Base-by-base conservation (phyloP, 2,113 vertebrate genomes). In the Peromyscus californicus region DNA sequence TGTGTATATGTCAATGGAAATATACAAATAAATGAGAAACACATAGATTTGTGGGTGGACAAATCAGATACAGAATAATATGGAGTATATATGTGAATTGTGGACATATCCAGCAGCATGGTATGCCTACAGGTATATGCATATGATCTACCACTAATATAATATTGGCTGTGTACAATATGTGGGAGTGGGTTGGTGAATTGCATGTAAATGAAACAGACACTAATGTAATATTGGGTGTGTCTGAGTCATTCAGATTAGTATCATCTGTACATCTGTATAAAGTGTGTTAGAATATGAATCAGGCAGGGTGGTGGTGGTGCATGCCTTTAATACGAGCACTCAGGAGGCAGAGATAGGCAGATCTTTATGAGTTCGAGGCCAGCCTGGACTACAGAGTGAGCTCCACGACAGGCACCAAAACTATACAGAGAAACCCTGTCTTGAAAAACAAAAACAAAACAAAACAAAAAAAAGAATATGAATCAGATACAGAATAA, bases 11-110 rank as follows among this genome's bases (percentile, higher is more conserved):
- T 51, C 51, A 74, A 2, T 84, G 70, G 33, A 65, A 80, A 51
- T 95, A 78, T 87, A 54, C 57, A 26, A 93, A 31, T 89, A 72
- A 39, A 59, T 94, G 69, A 93, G 12, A 79, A 94, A 90, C 87
- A 12, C 24, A 0, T 45, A 1, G 57, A 16, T 51, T 51, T 42
- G 7, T 45, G 33, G 33, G 8, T 91, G 33, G 72, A 63, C 70
- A 9, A 89, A 59, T 65, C 26, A 36, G 10, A 24, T 67, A 31
- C 79, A 74, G n/a, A 78, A 12, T 57, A 76, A 36, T 88, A 57
- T 6, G 26, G 51, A 39, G 19, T 8, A 74, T 6, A 26, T 39
- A 4, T 72, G 33, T 54, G 61, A 67, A 5, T 11, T 76, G 16
- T 69, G 1, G 61, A 7, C 54, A 19, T 70, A n/a, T 87, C 45